Base-by-base conservation (phyloP, 2,888 invertebrate genomes). In the Gymnocheta viridis region DNA sequence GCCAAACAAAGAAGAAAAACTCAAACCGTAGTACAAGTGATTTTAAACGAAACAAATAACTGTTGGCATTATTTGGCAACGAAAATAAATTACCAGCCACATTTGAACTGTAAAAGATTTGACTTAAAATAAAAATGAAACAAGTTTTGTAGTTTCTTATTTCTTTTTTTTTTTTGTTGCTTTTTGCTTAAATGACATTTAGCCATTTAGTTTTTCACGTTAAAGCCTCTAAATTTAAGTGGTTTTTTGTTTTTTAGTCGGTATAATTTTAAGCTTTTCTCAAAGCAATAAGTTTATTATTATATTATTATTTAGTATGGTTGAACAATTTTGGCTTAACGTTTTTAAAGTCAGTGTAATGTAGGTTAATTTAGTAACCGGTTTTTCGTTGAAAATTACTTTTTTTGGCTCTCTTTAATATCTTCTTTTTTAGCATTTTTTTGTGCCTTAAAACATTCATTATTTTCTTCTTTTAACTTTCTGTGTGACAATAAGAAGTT, bases 331-430 rank as follows among this genome's bases (percentile, higher is more conserved):
- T 49, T 58, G 35, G 38, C 35, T 67, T 58, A 27, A 58, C 69
- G 41, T 41, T 19, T 47, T 72, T 67, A 77, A n/a, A 80, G 24
- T 29, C 76, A 32, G 3, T 77, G 73, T 69, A 84, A 84, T 84
- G 84, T 84, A 80, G 84, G 84, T 84, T 84, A 84, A 84, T 84
- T 81, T 84, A 62, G 47, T 24, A 81, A 84, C 84, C 81, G 80
- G 84, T 84, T 84, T 80, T 72, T 14, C 49, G 44, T 64, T 62
- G 51, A 49, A 77, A 49, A 72, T 54, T 73, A 49, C 2, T 12
- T 35, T 44, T 35, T 35, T 54, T 62, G 24, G 27, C 19, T 47
- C 41, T 44, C n/a, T 47, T 29, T 32, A n/a, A 10, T 54, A 6
- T 29, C 14, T 67, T 4, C 17, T 54, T 22, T 58, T 54, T 58